Evolutionary conservation across 2,113 vertebrate species (phyloP), one percentile per base, ranked within the genome.

Genomic region (Rhinolophus sinicus): DNA sequence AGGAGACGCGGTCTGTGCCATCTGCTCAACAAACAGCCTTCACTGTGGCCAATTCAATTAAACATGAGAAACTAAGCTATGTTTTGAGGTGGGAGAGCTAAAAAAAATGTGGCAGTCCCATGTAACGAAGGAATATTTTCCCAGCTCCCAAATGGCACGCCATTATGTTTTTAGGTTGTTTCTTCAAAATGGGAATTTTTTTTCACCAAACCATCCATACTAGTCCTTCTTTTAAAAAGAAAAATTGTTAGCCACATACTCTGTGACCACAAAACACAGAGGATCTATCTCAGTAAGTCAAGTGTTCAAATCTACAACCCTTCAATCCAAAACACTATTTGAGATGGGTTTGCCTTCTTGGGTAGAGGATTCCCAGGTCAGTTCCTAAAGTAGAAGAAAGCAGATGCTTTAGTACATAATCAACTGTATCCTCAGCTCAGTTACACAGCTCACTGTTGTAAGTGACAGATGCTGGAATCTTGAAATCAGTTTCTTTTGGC

Each of bases 391-490:
- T 83, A 76, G 64, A 22, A 62, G 93, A 77, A 72, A 33, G 30
- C 44, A 84, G 72, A 73, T 28, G 12, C 16, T 85, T 84, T 92
- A 58, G 21, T 28, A 52, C 50, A 52, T 54, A 81, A 60, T 50
- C 70, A 69, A 35, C 60, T 65, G 26, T 84, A 38, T 69, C n/a
- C 60, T 90, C 30, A 8, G 22, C 54, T 96, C 80, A 40, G 54
- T 92, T 94, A 92, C 19, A 87, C 90, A 96, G 67, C 40, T 70
- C 75, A 80, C 64, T 81, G 22, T 65, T 50, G n/a, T 81, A 78
- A 97, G 69, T 67, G 72, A 90, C 93, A 94, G 84, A 87, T 84
- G 76, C 62, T 78, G 21, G 28, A 60, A 92, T 96, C 88, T 95
- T 95, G 50, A 83, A 76, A 85, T 96, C 95, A 72, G n/a, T 94